Base-by-base conservation (phyloP, 2,888 invertebrate species). In the Gastracanthus pulcherrimus region DNA sequence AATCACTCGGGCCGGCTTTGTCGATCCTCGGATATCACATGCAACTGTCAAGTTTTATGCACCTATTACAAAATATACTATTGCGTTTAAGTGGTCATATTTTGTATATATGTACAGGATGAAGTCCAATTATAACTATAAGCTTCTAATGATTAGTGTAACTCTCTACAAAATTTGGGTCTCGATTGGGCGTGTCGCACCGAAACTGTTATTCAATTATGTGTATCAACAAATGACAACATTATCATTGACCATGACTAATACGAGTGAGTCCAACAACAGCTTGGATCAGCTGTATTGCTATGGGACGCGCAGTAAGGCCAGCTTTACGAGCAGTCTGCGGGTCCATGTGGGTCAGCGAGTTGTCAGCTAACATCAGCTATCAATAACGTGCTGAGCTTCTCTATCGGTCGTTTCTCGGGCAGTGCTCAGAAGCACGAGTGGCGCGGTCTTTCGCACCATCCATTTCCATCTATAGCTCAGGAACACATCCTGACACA, bases 261-360 rank as follows among this genome's bases (percentile, higher is more conserved):
- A n/a, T n/a, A 70, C 60, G 0, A 81, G 64, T 9, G 80, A 80
- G 3, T 80, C 76, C 0, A 80, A 51, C 9, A 79, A 60, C 16
- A 80, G 67, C 16, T 81, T 90, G 1, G 89, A 90, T 6, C 87
- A 87, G 13, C 87, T 88, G 0, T 87, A 88, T 23, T 80, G 81
- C 4, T 87, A 90, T 26, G 87, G 86, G 1, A 82, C 85, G 0
- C 84, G 84, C 9, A 88, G 84, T 11, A 91, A 90, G 71, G 90
- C 90, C 0, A 90, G 89, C 34, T 91, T 91, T 0, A 90, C 89
- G 0, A 90, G 90, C 26, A 91, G 91, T 67, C 76, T 91, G 58
- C 91, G 91, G n/a, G 0, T 89, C 91, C 0, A 91, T 91, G 89
- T 86, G 90, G 77, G 90, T 91, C 0, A 89, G 89, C 77, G 91